Percentiles rank a stretch among this genome's conserved stretches.
Conservation (phyloP, 1,140 invertebrate genomes). For the Hesperophylax magnus region DNA sequence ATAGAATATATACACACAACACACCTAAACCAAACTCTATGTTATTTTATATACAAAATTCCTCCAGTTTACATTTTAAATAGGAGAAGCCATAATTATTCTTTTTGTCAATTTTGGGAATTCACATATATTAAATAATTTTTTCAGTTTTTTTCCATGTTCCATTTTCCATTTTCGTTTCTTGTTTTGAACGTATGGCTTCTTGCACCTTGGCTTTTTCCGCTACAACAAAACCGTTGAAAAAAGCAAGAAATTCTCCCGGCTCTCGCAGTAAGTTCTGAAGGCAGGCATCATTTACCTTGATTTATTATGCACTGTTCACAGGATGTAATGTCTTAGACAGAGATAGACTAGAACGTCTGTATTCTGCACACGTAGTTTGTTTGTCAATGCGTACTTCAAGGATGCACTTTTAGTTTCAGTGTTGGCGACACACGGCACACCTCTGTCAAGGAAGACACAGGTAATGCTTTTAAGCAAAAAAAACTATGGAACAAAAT, state of each 20-base stretch:
- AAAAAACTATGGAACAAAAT: no score
- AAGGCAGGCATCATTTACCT: conserved; percentile 13
- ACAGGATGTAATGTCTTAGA: conserved; percentile 21
- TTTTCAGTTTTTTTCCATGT: no score
- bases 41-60: no score
- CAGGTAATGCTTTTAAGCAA: no score
- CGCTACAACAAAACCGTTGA: background rate
- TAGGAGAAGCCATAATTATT: no score
- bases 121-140: no score
- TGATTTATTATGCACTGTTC: conserved; percentile 33
- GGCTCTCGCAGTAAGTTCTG: background rate
- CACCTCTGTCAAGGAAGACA: background rate
- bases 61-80: no score
- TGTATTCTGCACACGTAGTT: conserved; percentile 28
- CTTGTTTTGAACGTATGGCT: no score
- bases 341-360: background rate
- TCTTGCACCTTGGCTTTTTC: background rate
- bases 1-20: no score
- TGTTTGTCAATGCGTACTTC: conserved; percentile 15
- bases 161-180: no score
- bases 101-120: no score
- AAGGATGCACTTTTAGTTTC: conserved; percentile 22
- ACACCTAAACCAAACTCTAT: no score
- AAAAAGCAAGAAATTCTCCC: background rate
- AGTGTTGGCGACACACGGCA: background rate